phyloP scores from a whole-genome alignment of 35 echinoderm and acorn worm species.

The Hemicentrotus pulcherrimus region DNA sequence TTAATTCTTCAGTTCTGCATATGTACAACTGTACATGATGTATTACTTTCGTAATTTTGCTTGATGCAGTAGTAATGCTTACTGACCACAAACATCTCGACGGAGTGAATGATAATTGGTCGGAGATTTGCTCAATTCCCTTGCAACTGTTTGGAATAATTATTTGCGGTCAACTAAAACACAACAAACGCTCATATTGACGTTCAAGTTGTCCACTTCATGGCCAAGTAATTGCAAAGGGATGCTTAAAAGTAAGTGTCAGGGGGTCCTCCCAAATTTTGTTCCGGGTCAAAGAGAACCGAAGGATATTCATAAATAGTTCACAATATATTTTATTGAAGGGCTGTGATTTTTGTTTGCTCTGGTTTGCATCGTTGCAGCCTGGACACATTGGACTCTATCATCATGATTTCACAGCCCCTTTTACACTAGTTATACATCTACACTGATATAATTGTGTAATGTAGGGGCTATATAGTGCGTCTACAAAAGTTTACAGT shows the following conservation, averaged over 20 bases:
- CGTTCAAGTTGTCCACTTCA: background rate
- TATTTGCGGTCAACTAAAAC: background rate
- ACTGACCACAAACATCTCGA: background rate
- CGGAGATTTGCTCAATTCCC: background rate
- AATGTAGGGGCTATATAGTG: too few relatives aligned
- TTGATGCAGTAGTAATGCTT: background rate
- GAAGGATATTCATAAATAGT: background rate
- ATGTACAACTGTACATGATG: background rate
- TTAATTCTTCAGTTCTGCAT: background rate
- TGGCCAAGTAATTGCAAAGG: background rate
- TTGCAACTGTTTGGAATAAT: background rate
- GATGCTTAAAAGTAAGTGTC: background rate
- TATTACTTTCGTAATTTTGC: background rate
- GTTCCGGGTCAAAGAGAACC: background rate
- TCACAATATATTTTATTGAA: too few relatives aligned
- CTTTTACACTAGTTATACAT: too few relatives aligned
- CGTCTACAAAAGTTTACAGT: too few relatives aligned
- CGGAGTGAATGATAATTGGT: background rate
- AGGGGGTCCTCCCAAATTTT: background rate
- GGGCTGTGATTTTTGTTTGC: too few relatives aligned
- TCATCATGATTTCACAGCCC: too few relatives aligned
- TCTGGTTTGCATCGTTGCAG: too few relatives aligned
- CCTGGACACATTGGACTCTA: too few relatives aligned
- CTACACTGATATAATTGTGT: too few relatives aligned
- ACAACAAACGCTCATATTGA: background rate